Conservation (phyloP, 2,113 vertebrate species). For the Neodon shergylaensis region DNA sequence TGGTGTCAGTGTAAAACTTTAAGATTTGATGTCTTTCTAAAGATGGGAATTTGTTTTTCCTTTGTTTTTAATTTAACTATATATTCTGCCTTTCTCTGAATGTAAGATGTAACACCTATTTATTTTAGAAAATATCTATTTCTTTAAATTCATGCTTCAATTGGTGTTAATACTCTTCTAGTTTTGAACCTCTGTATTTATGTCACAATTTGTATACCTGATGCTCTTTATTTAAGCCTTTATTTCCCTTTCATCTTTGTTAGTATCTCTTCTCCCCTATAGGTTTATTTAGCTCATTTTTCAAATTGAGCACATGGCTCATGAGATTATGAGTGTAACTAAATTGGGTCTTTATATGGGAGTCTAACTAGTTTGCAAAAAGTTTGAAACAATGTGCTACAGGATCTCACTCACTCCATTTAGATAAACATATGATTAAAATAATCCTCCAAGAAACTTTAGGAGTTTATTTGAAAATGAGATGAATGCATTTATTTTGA, state of each 20-base stretch:
- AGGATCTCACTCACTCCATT: not conserved
- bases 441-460: conserved; percentile 28
- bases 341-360: not conserved
- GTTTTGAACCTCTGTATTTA: not conserved
- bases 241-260: not conserved
- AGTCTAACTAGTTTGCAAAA: not conserved
- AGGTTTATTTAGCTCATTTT: not conserved
- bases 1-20: not conserved
- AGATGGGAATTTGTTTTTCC: not conserved
- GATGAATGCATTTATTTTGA: conserved; percentile 15
- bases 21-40: not conserved
- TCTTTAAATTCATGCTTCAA: not conserved
- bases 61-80: not conserved
- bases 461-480: not conserved
- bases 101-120: not conserved
- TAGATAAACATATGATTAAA: not conserved
- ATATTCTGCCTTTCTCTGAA: not conserved
- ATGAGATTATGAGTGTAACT: not conserved
- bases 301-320: not conserved
- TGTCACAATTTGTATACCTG: not conserved
- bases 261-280: not conserved
- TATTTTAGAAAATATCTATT: not conserved
- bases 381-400: not conserved
- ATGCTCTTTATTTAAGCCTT: not conserved
- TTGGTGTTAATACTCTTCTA: not conserved